Conservation (phyloP, 2,888 invertebrate species). For the Cheilosia variabilis region DNA sequence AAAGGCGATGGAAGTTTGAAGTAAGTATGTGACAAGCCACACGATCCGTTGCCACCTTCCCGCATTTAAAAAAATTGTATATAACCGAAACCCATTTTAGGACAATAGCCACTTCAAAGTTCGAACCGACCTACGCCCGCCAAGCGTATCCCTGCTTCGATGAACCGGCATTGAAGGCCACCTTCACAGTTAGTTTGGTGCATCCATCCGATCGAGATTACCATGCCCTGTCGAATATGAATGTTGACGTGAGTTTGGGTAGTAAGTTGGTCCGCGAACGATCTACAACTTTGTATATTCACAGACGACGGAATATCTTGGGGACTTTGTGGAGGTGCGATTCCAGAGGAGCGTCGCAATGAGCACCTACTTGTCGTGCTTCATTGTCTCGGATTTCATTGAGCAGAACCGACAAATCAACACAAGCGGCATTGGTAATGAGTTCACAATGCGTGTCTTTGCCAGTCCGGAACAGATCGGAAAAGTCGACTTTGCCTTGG, state of each 20-base stretch:
- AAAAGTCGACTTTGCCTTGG: slow-evolving; percentile 91
- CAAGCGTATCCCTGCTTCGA: slow-evolving; percentile 98
- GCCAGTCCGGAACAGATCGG: slow-evolving; percentile 90
- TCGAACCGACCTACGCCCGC: slow-evolving; percentile 97
- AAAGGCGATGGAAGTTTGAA: slow-evolving; percentile 80
- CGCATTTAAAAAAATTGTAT: too few relatives aligned
- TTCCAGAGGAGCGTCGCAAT: slow-evolving; percentile 94
- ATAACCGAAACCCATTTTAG: slow-evolving; percentile 82
- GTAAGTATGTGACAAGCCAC: slow-evolving; percentile 18
- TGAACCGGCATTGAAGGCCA: slow-evolving; percentile 95
- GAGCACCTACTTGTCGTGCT: slow-evolving; percentile 97
- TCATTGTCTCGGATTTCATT: slow-evolving; percentile 95
- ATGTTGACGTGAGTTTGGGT: slow-evolving; percentile 84
- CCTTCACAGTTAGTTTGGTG: slow-evolving; percentile 90
- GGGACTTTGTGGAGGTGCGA: slow-evolving; percentile 86
- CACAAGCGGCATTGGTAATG: slow-evolving; percentile 85
- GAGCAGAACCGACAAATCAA: slow-evolving; percentile 84
- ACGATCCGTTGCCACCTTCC: too few relatives aligned
- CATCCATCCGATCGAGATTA: slow-evolving; percentile 88
- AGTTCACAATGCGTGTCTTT: slow-evolving; percentile 89
- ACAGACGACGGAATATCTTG: slow-evolving; percentile 79
- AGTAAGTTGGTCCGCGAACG: too few relatives aligned
- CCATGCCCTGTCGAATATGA: slow-evolving; percentile 94
- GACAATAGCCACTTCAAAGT: slow-evolving; percentile 94
- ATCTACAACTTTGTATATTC: slow-evolving; percentile 23